Evolutionary conservation across 2,888 invertebrate genomes (phyloP).

Genomic region (Apamea anceps): DNA sequence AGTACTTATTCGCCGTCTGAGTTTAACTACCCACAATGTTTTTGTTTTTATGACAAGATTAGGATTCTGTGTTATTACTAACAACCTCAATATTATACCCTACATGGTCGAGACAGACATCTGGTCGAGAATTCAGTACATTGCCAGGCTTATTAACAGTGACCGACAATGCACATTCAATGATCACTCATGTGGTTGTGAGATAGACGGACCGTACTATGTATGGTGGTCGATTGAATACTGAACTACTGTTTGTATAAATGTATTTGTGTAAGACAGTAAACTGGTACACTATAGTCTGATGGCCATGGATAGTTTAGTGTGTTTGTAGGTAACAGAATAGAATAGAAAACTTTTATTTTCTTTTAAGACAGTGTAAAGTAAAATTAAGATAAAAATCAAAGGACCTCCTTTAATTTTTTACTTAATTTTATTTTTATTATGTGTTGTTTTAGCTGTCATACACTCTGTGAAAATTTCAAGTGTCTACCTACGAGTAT

Average conservation of each 20-base stretch:
- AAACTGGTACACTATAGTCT: neutral
- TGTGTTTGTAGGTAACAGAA: neutral
- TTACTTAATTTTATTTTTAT: too few species aligned
- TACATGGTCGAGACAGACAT: conserved; percentile 12
- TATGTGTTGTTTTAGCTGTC: too few species aligned
- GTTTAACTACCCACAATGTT: neutral
- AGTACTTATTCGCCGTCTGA: neutral
- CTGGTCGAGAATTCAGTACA: conserved; percentile 36
- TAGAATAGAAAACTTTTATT: too few species aligned
- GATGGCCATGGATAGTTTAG: neutral
- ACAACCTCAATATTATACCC: conserved; percentile 19
- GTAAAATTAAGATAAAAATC: too few species aligned
- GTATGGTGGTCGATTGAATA: conserved; percentile 27
- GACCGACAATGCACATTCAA: conserved; percentile 57
- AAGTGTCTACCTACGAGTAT: neutral
- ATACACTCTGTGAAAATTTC: neutral
- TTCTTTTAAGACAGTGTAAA: too few species aligned
- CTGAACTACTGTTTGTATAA: neutral
- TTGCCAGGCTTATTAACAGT: conserved; percentile 52
- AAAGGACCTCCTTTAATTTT: too few species aligned
- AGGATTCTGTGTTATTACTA: neutral
- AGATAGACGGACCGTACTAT: conserved; percentile 13
- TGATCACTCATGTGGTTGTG: conserved; percentile 56
- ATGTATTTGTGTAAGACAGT: neutral
- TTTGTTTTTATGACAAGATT: neutral